Conservation (phyloP, 2,888 invertebrate species). For the Lasioglossum villosulum region DNA sequence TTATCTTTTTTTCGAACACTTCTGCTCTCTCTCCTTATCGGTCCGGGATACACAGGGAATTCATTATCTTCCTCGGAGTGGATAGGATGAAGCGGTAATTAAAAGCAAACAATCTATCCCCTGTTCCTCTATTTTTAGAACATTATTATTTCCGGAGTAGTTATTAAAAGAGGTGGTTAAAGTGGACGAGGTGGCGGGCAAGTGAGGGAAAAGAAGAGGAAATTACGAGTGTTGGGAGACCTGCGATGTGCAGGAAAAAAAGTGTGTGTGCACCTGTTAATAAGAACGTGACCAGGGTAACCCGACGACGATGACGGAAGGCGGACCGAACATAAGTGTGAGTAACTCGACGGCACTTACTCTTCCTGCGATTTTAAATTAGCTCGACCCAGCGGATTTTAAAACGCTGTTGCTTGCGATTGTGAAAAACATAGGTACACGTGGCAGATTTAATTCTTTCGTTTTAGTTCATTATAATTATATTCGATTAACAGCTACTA, state of each 20-base stretch:
- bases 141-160: constrained; percentile 19
- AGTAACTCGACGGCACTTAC: constrained; percentile 23
- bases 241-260: constrained; percentile 59
- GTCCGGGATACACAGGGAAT: neutral
- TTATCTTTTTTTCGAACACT: neutral
- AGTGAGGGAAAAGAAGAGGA: constrained; percentile 35
- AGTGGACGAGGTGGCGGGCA: neutral
- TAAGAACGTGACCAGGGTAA: constrained; percentile 44
- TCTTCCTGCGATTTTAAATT: neutral
- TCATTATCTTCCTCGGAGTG: neutral
- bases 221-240: constrained; percentile 37
- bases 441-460: neutral
- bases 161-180: neutral
- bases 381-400: neutral
- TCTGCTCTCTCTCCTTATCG: neutral
- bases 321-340: constrained; percentile 52
- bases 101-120: constrained; percentile 11
- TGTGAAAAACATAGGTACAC: neutral
- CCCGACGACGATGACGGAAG: constrained; percentile 54
- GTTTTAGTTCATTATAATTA: neutral
- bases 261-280: constrained; percentile 38
- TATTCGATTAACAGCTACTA: too few relatives aligned
- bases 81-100: constrained; percentile 5
- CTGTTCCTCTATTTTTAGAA: constrained; percentile 1
- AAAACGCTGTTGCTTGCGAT: neutral